Evolutionary conservation across 1,140 invertebrate genomes (phyloP).

Genomic region (Euura lappo): DNA sequence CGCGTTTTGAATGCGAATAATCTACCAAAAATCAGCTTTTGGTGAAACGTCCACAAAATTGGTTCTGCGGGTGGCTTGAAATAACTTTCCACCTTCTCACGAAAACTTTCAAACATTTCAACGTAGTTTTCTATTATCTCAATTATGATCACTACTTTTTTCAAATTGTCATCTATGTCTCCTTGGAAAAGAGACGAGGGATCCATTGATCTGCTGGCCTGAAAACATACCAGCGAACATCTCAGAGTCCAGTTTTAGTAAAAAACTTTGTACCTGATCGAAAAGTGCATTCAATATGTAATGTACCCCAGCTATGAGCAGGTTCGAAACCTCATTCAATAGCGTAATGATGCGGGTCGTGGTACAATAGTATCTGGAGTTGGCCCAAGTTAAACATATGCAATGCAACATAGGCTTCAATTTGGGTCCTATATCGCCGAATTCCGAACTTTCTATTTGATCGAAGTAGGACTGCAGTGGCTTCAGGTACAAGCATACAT

Average conservation of each 20-base stretch:
- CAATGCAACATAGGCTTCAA: conserved; percentile 75
- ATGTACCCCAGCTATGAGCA: conserved; percentile 73
- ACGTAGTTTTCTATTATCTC: conserved; percentile 41
- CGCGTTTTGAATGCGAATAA: conserved; percentile 65
- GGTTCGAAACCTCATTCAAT: conserved; percentile 77
- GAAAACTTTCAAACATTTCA: conserved; percentile 57
- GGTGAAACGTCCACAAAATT: conserved; percentile 69
- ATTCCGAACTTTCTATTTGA: conserved; percentile 72
- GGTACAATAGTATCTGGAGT: conserved; percentile 82
- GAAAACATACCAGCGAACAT: neutral
- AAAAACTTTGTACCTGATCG: too few relatives aligned
- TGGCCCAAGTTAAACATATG: conserved; percentile 84
- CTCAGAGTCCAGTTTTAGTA: too few relatives aligned
- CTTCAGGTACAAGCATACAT: conserved; percentile 71
- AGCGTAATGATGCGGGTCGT: conserved; percentile 76
- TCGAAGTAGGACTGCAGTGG: conserved; percentile 70
- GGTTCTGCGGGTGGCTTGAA: conserved; percentile 59
- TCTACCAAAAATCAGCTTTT: conserved; percentile 67
- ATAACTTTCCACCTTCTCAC: conserved; percentile 62
- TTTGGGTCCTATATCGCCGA: conserved; percentile 66
- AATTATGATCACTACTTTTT: conserved; percentile 39
- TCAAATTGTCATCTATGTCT: conserved; percentile 63
- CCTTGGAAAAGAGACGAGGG: conserved; percentile 65
- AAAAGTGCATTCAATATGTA: neutral
- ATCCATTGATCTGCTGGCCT: conserved; percentile 49